These are phyloP conservation scores for Drosophila merina DNA, from an alignment of 2,888 invertebrate species.

Conservation along the genomic window DNA sequence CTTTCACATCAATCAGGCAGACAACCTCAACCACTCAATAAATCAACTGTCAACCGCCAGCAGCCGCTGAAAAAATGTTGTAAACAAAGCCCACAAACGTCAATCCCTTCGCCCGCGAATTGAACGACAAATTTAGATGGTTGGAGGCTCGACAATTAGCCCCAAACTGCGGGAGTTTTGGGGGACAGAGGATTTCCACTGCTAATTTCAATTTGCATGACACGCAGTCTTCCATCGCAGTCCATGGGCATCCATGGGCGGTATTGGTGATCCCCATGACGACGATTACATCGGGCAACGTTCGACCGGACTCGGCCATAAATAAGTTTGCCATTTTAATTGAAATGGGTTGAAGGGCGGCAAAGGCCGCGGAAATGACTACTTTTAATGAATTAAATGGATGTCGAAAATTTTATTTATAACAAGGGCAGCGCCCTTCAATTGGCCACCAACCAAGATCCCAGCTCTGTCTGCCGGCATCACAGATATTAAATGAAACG, in stretches of 20 bases:
- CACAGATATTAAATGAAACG: slow-evolving; percentile 74
- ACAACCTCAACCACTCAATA: slow-evolving; percentile 54
- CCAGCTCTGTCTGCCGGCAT: slow-evolving; percentile 30
- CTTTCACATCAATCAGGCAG: slow-evolving; percentile 34
- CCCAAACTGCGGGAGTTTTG: slow-evolving; percentile 4
- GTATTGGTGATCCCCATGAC: slow-evolving; percentile 68
- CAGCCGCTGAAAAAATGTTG: slow-evolving; percentile 18
- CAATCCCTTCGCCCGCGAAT: slow-evolving; percentile 32
- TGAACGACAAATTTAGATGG: neutral
- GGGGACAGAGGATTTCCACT: slow-evolving; percentile 32
- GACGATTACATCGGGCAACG: slow-evolving; percentile 68
- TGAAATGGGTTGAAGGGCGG: slow-evolving; percentile 50
- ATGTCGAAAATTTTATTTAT: slow-evolving; percentile 71
- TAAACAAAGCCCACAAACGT: slow-evolving; percentile 43
- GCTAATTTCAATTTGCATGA: slow-evolving; percentile 76
- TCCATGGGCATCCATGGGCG: slow-evolving; percentile 73
- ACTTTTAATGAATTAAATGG: slow-evolving; percentile 74
- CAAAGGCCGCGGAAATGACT: slow-evolving; percentile 56
- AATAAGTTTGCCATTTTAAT: slow-evolving; percentile 68
- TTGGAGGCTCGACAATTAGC: slow-evolving; percentile 35
- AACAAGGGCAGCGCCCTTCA: slow-evolving; percentile 53
- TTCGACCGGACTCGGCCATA: slow-evolving; percentile 37
- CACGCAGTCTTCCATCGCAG: slow-evolving; percentile 64
- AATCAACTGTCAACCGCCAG: slow-evolving; percentile 54
- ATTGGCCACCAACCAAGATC: slow-evolving; percentile 23